Evolutionary conservation across 2,888 invertebrate species (phyloP).

Genomic region (Flexamia atlantica): DNA sequence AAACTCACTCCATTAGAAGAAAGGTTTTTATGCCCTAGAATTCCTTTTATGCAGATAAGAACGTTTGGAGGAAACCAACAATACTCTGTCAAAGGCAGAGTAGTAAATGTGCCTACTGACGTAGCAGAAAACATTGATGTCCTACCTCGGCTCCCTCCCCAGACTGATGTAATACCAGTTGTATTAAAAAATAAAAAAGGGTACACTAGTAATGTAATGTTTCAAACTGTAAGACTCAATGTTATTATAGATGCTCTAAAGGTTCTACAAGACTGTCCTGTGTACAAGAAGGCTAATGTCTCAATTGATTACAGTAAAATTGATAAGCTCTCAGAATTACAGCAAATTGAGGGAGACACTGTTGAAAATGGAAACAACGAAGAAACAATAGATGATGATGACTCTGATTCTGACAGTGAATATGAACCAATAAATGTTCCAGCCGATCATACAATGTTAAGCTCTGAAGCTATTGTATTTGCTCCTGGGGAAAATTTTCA

Average conservation of each 20-base stretch:
- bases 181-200: slow-evolving; percentile 27
- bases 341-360: background rate
- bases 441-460: background rate
- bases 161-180: slow-evolving; percentile 38
- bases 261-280: slow-evolving; percentile 22
- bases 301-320: background rate
- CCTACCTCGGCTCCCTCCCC: slow-evolving; percentile 36
- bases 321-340: background rate
- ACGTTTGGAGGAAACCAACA: slow-evolving; percentile 34
- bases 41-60: slow-evolving; percentile 61
- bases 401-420: slow-evolving; percentile 47
- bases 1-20: slow-evolving; percentile 58
- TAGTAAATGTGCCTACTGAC: slow-evolving; percentile 58
- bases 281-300: background rate
- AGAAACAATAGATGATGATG: slow-evolving; percentile 62
- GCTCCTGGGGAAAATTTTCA: slow-evolving; percentile 59
- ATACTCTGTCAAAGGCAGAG: slow-evolving; percentile 35
- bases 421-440: slow-evolving; percentile 42
- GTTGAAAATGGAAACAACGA: background rate
- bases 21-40: slow-evolving; percentile 59
- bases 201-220: background rate
- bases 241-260: slow-evolving; percentile 47
- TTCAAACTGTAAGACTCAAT: slow-evolving; percentile 47
- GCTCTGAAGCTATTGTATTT: slow-evolving; percentile 58
- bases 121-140: slow-evolving; percentile 39